phyloP scores from a whole-genome alignment of 2,888 invertebrate species.

The Drosophila setosimentum region DNA sequence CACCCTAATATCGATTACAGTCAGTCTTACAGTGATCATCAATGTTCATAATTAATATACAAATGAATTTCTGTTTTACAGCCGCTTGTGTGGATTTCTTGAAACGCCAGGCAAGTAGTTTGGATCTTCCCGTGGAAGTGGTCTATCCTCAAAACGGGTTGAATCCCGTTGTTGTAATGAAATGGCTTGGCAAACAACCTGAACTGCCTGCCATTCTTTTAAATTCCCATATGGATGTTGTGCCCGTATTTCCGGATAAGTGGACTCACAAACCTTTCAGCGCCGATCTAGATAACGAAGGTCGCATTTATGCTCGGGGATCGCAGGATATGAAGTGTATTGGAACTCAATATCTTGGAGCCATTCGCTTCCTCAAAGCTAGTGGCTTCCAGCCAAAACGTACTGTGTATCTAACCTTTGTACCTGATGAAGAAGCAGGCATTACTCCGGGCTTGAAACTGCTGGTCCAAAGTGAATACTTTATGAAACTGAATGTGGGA shows the following conservation, averaged over 20 bases:
- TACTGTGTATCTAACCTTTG: constrained; percentile 90
- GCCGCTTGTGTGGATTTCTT: constrained; percentile 92
- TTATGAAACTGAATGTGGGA: constrained; percentile 89
- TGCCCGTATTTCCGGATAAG: constrained; percentile 94
- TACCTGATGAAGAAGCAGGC: constrained; percentile 88
- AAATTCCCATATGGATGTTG: constrained; percentile 98
- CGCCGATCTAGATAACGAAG: constrained; percentile 92
- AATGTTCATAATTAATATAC: background rate
- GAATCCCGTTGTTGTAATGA: constrained; percentile 92
- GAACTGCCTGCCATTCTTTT: constrained; percentile 89
- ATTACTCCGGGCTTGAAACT: constrained; percentile 89
- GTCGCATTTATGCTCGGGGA: constrained; percentile 94
- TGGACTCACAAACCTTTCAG: constrained; percentile 96
- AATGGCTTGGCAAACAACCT: constrained; percentile 91
- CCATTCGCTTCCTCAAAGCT: constrained; percentile 88
- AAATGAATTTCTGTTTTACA: constrained; percentile 79
- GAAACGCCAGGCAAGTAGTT: constrained; percentile 89
- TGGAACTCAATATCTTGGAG: constrained; percentile 91
- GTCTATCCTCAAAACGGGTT: constrained; percentile 85
- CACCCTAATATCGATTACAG: constrained; percentile 94
- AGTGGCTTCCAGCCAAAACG: constrained; percentile 87
- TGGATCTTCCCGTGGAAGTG: constrained; percentile 88
- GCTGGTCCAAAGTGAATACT: constrained; percentile 88
- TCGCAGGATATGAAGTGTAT: constrained; percentile 95
- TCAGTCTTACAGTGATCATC: constrained; percentile 78